Evolutionary conservation across 2,888 invertebrate genomes (phyloP).

Genomic region (Drosophila robusta): DNA sequence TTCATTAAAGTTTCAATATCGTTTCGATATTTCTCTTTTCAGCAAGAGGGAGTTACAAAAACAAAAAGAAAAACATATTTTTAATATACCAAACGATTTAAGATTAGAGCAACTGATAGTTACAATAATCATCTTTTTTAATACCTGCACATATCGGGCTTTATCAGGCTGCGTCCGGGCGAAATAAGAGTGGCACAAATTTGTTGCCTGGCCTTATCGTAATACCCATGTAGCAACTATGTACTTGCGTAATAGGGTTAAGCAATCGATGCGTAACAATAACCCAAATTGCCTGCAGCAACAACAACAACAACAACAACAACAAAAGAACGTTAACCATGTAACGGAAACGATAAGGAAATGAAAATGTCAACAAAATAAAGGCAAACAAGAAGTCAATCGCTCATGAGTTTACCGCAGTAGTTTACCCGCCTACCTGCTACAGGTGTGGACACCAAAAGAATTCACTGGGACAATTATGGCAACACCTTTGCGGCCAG

Average conservation of each 20-base stretch:
- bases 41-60: not conserved
- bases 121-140: constrained; percentile 10
- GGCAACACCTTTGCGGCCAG: constrained; percentile 16
- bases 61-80: not conserved
- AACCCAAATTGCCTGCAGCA: constrained; percentile 55
- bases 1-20: too few relatives aligned
- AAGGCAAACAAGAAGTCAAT: constrained; percentile 49
- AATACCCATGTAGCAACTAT: constrained; percentile 28
- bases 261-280: constrained; percentile 67
- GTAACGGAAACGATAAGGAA: constrained; percentile 54
- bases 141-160: not conserved
- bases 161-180: not conserved
- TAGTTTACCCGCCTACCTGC: constrained; percentile 1
- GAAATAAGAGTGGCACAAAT: constrained; percentile 6
- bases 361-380: constrained; percentile 59
- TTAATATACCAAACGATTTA: constrained; percentile 1
- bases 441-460: not conserved
- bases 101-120: constrained; percentile 5
- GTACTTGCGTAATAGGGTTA: constrained; percentile 50
- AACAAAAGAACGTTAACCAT: constrained; percentile 26
- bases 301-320: constrained; percentile 11
- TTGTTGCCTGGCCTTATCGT: constrained; percentile 33
- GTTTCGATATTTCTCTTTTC: too few relatives aligned
- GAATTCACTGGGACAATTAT: constrained; percentile 3
- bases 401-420: constrained; percentile 31